Percentiles rank a stretch among this genome's conserved stretches.
Evolutionary conservation across 2,113 vertebrate species (phyloP).

Genomic region (Oreocharis arfaki): DNA sequence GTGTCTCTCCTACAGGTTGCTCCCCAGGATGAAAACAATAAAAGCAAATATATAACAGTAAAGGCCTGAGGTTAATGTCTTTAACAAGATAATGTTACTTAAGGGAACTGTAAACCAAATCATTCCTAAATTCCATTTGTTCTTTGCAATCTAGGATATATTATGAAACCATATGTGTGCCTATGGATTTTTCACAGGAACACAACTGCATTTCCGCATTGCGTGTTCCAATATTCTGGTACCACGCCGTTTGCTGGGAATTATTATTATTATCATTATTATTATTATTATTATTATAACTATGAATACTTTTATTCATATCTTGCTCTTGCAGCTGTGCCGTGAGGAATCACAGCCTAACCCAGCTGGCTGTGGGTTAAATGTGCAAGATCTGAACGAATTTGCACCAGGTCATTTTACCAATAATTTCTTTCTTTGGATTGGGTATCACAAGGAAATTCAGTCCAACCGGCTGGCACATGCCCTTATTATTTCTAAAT

Average conservation of each 20-base stretch:
- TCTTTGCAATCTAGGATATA: slow-evolving; percentile 24
- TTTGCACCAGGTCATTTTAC: not conserved
- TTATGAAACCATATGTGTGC: slow-evolving; percentile 65
- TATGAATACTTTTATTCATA: not conserved
- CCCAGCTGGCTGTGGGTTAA: not conserved
- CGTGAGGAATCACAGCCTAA: not conserved
- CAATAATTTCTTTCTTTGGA: not conserved
- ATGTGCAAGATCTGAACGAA: not conserved
- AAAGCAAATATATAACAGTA: slow-evolving; percentile 75
- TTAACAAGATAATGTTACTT: slow-evolving; percentile 80
- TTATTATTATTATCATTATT: not conserved
- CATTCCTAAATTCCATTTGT: slow-evolving; percentile 72
- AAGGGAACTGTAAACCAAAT: slow-evolving; percentile 76
- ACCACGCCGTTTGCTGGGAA: not conserved
- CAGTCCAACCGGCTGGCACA: slow-evolving; percentile 6
- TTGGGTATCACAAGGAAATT: slow-evolving; percentile 3
- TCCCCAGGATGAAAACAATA: slow-evolving; percentile 75
- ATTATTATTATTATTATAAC: not conserved
- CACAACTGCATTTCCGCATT: not conserved
- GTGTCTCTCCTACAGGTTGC: slow-evolving; percentile 72
- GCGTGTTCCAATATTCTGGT: not conserved
- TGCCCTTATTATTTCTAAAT: not conserved
- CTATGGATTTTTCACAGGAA: not conserved
- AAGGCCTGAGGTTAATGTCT: slow-evolving; percentile 79
- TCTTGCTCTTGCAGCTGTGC: not conserved